phyloP scores from a whole-genome alignment of 2,888 invertebrate species.

The Acrobasis suavella region DNA sequence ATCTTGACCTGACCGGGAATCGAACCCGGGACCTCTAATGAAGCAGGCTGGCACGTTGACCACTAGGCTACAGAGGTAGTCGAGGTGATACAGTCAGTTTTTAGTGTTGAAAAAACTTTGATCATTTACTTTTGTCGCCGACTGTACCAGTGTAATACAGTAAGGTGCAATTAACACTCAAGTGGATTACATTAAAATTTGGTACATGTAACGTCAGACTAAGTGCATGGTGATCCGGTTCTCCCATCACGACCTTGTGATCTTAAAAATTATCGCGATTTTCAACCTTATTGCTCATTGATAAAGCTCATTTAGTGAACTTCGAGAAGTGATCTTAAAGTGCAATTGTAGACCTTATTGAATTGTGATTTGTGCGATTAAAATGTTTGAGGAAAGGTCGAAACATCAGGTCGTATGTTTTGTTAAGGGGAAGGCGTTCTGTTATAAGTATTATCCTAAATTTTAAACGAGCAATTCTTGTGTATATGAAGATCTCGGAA shows the following conservation, averaged over 20 bases:
- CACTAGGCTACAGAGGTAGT: no score
- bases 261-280: background rate
- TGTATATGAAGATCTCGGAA: no score
- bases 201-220: background rate
- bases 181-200: background rate
- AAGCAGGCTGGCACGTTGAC: no score
- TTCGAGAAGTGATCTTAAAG: background rate
- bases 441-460: no score
- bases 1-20: no score
- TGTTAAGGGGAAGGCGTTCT: background rate
- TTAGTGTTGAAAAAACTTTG: no score
- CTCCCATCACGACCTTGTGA: background rate
- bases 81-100: no score
- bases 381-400: background rate
- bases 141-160: no score
- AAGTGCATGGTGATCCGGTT: background rate
- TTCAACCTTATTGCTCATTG: background rate
- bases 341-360: background rate
- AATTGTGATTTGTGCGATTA: background rate
- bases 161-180: constrained; percentile 1
- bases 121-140: no score
- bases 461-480: no score
- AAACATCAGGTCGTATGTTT: background rate
- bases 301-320: background rate
- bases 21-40: no score